phyloP scores from a whole-genome alignment of 2,797 vertebrate species.

The Rhinichthys osculus region DNA sequence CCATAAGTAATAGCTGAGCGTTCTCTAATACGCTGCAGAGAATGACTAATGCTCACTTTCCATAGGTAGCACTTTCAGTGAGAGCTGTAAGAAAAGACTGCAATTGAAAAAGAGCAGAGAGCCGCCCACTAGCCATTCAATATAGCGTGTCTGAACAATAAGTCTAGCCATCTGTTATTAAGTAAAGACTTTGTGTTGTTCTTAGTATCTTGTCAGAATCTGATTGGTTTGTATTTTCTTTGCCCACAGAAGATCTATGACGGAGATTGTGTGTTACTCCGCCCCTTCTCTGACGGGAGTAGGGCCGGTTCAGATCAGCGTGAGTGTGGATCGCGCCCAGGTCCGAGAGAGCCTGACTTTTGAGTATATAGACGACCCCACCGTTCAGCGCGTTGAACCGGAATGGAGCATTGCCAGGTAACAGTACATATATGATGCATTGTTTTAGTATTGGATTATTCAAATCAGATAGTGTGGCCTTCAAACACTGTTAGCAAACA shows the following conservation, averaged over 20 bases:
- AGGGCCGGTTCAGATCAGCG: constrained; percentile 86
- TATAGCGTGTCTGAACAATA: constrained; percentile 16
- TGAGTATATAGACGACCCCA: constrained; percentile 96
- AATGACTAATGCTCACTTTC: constrained; percentile 31
- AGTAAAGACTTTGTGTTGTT: not conserved
- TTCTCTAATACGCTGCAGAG: constrained; percentile 2
- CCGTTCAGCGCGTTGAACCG: constrained; percentile 91
- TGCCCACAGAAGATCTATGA: constrained; percentile 83
- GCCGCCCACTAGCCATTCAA: not conserved
- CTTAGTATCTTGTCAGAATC: not conserved
- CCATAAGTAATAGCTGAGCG: constrained; percentile 5
- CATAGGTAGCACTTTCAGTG: constrained; percentile 19
- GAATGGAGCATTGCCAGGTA: constrained; percentile 99
- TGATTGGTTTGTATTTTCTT: constrained; percentile 28
- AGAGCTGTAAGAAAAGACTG: not conserved
- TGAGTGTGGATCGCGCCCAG: constrained; percentile 91
- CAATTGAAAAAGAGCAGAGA: constrained; percentile 29
- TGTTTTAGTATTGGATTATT: not conserved
- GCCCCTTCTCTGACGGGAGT: constrained; percentile 88
- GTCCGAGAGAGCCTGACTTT: constrained; percentile 88
- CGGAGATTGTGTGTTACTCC: constrained; percentile 92
- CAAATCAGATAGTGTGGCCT: not conserved
- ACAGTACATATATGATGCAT: not conserved
- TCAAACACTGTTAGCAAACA: not conserved
- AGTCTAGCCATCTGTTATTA: constrained; percentile 31